Evolutionary conservation across 2,888 invertebrate genomes (phyloP).

Genomic region (Agonum fuliginosum): DNA sequence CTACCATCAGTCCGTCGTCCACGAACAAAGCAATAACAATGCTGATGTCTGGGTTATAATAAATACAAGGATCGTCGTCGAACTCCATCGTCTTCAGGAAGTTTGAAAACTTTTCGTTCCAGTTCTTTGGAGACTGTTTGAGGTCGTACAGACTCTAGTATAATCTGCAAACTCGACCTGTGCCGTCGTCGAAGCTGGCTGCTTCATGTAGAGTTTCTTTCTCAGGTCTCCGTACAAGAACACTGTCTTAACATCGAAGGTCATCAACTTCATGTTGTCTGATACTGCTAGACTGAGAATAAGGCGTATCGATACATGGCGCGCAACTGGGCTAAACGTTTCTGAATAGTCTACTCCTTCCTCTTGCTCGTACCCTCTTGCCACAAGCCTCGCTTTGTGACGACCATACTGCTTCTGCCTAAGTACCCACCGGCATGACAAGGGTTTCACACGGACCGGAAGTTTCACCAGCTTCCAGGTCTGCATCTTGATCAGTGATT

Average conservation of each 20-base stretch:
- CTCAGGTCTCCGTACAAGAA: constrained; percentile 11
- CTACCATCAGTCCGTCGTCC: constrained; percentile 64
- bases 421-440: constrained; percentile 64
- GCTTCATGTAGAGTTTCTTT: constrained; percentile 62
- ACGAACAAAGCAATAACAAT: constrained; percentile 62
- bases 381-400: constrained; percentile 63
- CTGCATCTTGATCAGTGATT: constrained; percentile 56
- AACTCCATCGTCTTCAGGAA: constrained; percentile 60
- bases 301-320: constrained; percentile 62
- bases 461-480: constrained; percentile 63
- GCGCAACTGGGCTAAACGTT: constrained; percentile 66
- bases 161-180: neutral
- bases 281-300: constrained; percentile 63
- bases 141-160: constrained; percentile 39
- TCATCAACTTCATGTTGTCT: constrained; percentile 33
- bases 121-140: constrained; percentile 61
- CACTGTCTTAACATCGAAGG: constrained; percentile 45
- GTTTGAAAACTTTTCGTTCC: constrained; percentile 63
- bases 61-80: constrained; percentile 64
- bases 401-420: constrained; percentile 60
- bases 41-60: constrained; percentile 61
- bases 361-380: constrained; percentile 65
- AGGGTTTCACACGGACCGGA: constrained; percentile 61
- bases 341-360: constrained; percentile 64
- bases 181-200: constrained; percentile 36